Conservation (phyloP, 2,113 vertebrate species). For the Apodemus sylvaticus region DNA sequence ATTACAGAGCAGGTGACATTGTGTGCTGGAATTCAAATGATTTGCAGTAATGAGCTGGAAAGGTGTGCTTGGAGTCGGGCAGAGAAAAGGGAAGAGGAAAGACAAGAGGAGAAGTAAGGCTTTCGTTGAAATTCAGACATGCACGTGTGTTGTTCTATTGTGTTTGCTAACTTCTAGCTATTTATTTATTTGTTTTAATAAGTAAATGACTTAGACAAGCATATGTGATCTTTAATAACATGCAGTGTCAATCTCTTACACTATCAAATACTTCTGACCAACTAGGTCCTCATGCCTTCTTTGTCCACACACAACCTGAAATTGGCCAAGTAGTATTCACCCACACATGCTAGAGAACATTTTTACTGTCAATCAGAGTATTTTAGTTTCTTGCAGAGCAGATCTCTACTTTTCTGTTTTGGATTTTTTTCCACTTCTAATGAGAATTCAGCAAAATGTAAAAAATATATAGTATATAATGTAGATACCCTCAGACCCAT, state of each 20-base stretch:
- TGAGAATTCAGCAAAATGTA: conserved; percentile 50
- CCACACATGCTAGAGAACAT: not conserved
- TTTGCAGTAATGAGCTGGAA: conserved; percentile 94
- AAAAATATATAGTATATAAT: not conserved
- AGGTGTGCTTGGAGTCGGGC: conserved; percentile 88
- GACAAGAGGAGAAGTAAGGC: conserved; percentile 79
- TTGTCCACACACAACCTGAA: conserved; percentile 38
- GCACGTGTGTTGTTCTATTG: conserved; percentile 75
- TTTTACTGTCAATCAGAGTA: not conserved
- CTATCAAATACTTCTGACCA: conserved; percentile 58
- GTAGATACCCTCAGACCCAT: not conserved
- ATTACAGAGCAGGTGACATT: conserved; percentile 99
- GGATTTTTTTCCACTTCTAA: not conserved
- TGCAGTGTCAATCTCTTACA: conserved; percentile 23
- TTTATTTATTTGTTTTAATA: conserved; percentile 75
- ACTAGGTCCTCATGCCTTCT: conserved; percentile 29
- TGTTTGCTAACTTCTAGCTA: conserved; percentile 79
- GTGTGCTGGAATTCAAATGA: conserved; percentile 92
- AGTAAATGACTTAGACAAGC: conserved; percentile 56
- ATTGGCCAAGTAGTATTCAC: not conserved
- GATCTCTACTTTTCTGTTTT: not conserved
- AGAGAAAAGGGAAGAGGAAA: conserved; percentile 78
- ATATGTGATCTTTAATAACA: conserved; percentile 65
- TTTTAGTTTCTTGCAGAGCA: conserved; percentile 16
- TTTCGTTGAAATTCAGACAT: conserved; percentile 85